Base-by-base conservation (phyloP, 2,797 vertebrate species). In the Artibeus lituratus region DNA sequence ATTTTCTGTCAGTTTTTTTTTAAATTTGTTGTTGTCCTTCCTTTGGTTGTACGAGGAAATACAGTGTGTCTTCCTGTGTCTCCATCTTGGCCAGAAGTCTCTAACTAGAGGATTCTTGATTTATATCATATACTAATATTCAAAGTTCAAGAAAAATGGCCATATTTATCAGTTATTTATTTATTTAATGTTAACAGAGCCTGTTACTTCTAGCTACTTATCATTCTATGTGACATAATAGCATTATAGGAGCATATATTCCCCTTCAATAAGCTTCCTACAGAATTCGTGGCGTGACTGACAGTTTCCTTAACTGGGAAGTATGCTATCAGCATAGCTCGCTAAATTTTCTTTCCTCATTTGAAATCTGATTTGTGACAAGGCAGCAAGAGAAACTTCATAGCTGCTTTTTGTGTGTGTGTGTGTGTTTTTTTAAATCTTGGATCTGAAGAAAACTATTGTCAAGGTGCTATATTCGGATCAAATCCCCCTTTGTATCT, bases 241-340 rank as follows among this genome's bases (percentile, higher is more conserved):
- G 37, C 29, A 62, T 62, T 7, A 1, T 3, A 18, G 11, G 12
- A 15, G 1, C 3, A 1, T 2, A 37, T 1, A 22, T 11, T 57
- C 1, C 59, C 42, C 18, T 32, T 51, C 8, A 0, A 0, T 24
- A 51, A 29, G 0, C 21, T 42, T 87, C 15, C 0, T 3, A 3
- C 39, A 39, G 35, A 44, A 57, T 18, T 29, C n/a, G 42, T 3
- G 18, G 3, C 7, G 16, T 0, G 5, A 0, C 10, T 55, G 44
- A 10, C 4, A 29, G 5, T 26, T 84, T 37, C 11, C 67, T 85
- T 78, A 39, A 42, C 18, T 55, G 44, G 74, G 5, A 47, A n/a
- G 1, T 32, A 0, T 69, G 11, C n/a, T 14, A 12, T 39, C 0
- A 1, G 19, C 3, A 18, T 9, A 26, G 1, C 2, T 76, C 7